These are phyloP conservation scores for Nomada lathburiana DNA, from an alignment of 2,888 invertebrate genomes.

Conservation along the genomic window DNA sequence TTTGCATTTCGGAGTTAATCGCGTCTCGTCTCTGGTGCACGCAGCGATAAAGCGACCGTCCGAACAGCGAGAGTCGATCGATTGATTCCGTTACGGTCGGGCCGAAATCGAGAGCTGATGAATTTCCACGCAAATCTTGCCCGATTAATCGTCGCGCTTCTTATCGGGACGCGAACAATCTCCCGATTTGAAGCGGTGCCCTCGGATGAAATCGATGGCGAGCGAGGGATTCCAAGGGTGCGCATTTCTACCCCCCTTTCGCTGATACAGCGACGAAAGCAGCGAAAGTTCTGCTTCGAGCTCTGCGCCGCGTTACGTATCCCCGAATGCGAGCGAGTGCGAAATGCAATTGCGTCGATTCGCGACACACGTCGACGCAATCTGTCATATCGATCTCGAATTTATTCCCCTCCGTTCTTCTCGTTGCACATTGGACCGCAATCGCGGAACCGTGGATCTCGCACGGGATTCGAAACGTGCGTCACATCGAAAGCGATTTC, in stretches of 20 bases:
- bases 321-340: background rate
- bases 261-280: background rate
- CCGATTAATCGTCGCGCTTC: background rate
- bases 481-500: background rate
- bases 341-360: conserved; percentile 30
- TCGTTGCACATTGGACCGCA: background rate
- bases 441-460: background rate
- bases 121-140: conserved; percentile 11
- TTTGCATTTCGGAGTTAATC: conserved; percentile 34
- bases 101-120: background rate
- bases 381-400: background rate
- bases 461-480: background rate
- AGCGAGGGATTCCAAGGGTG: background rate
- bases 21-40: background rate
- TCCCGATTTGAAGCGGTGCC: conserved; percentile 1
- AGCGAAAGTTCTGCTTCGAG: background rate
- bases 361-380: conserved; percentile 13
- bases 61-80: conserved; percentile 5
- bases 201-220: conserved; percentile 20
- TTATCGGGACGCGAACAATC: background rate
- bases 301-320: background rate
- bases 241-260: background rate
- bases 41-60: background rate
- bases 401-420: background rate
- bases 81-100: background rate